Conservation (phyloP, 2,797 vertebrate genomes). For the Pogonophryne albipinna region DNA sequence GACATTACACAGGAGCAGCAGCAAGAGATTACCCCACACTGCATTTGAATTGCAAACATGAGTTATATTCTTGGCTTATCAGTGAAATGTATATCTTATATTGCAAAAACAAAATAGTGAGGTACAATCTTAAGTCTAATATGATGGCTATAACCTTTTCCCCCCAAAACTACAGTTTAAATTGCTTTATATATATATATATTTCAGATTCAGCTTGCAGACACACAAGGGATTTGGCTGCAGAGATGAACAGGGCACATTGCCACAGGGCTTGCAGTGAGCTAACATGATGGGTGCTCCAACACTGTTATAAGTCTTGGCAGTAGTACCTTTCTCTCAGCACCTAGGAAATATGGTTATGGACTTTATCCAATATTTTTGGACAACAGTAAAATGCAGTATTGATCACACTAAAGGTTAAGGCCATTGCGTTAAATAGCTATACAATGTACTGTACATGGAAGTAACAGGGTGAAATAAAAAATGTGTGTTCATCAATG, state of each 20-base stretch:
- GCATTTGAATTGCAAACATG: neutral
- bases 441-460: neutral
- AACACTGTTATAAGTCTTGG: constrained; percentile 2
- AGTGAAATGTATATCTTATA: neutral
- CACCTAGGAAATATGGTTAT: neutral
- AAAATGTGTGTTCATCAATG: too few species aligned
- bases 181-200: too few species aligned
- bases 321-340: constrained; percentile 3
- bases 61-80: constrained; percentile 4
- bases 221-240: neutral
- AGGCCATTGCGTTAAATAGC: neutral
- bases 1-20: neutral
- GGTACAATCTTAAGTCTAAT: neutral
- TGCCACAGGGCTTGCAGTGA: constrained; percentile 3
- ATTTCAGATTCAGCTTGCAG: constrained; percentile 2
- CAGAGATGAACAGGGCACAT: constrained; percentile 1
- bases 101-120: neutral
- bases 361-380: neutral
- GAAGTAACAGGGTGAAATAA: too few species aligned
- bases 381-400: neutral
- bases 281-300: constrained; percentile 16
- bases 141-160: too few species aligned
- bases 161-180: too few species aligned
- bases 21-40: constrained; percentile 4
- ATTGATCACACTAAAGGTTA: neutral